These are phyloP conservation scores for Nipponia nippon DNA, from an alignment of 2,113 vertebrate genomes.

Conservation along the genomic window DNA sequence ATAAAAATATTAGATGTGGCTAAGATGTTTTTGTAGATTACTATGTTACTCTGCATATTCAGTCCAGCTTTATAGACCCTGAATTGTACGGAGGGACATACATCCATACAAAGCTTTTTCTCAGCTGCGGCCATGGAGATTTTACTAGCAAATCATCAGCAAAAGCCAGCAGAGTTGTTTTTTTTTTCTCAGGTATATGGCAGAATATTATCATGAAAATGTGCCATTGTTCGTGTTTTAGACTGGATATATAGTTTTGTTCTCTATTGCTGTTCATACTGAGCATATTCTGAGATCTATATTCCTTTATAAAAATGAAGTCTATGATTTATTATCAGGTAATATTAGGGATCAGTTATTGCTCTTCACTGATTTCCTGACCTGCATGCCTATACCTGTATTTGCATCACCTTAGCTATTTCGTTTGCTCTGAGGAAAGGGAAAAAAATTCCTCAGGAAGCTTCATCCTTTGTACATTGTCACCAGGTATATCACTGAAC, in stretches of 20 bases:
- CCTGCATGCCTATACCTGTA: background rate
- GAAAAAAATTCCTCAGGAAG: background rate
- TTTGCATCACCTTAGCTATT: background rate
- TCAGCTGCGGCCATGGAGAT: accelerated
- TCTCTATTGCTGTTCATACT: background rate
- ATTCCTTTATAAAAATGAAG: background rate
- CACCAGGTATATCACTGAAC: background rate
- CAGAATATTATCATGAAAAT: background rate
- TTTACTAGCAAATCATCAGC: background rate
- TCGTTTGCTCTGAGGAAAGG: background rate
- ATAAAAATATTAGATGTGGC: background rate
- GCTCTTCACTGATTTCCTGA: background rate
- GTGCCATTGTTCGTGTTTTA: background rate
- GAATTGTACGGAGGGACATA: background rate
- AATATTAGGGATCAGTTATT: background rate
- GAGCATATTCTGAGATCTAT: background rate
- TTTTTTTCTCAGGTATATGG: background rate
- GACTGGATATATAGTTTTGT: background rate
- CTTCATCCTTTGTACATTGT: background rate
- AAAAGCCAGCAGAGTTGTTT: background rate
- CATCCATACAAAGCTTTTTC: background rate
- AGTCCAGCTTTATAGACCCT: background rate
- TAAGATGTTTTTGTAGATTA: background rate
- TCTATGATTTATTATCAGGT: background rate
- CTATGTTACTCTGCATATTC: background rate